Evolutionary conservation across 2,888 invertebrate species (phyloP).

Genomic region (Neoaliturus tenellus): DNA sequence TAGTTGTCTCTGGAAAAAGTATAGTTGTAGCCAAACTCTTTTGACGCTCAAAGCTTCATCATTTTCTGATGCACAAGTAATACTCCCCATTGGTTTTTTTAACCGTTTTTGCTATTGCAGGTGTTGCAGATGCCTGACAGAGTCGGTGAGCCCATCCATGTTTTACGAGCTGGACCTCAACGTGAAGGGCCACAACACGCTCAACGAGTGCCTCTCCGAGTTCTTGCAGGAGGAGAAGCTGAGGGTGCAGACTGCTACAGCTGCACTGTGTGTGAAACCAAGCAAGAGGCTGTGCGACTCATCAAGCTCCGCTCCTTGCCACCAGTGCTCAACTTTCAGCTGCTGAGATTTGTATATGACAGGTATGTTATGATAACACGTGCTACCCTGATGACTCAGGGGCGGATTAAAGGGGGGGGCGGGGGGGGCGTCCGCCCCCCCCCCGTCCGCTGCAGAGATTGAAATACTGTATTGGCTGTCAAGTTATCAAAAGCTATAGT

Average conservation of each 20-base stretch:
- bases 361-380: conserved; percentile 73
- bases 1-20: too few species aligned
- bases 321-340: conserved; percentile 77
- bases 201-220: conserved; percentile 73
- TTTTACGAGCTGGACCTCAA: conserved; percentile 79
- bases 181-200: conserved; percentile 73
- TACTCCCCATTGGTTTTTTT: too few species aligned
- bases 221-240: conserved; percentile 77
- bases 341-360: conserved; percentile 79
- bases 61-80: too few species aligned
- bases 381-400: too few species aligned
- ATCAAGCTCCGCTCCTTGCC: conserved; percentile 76
- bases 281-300: conserved; percentile 76
- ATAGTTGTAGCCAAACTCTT: too few species aligned
- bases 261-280: conserved; percentile 75
- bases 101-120: conserved; percentile 70
- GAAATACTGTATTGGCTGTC: too few species aligned
- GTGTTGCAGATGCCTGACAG: conserved; percentile 75
- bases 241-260: conserved; percentile 78
- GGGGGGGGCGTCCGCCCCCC: too few species aligned
- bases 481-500: too few species aligned
- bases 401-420: too few species aligned
- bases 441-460: too few species aligned
- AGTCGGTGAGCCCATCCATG: conserved; percentile 74
- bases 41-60: too few species aligned